Conservation (phyloP, 2,797 vertebrate genomes). For the Sebastes oblongus region DNA sequence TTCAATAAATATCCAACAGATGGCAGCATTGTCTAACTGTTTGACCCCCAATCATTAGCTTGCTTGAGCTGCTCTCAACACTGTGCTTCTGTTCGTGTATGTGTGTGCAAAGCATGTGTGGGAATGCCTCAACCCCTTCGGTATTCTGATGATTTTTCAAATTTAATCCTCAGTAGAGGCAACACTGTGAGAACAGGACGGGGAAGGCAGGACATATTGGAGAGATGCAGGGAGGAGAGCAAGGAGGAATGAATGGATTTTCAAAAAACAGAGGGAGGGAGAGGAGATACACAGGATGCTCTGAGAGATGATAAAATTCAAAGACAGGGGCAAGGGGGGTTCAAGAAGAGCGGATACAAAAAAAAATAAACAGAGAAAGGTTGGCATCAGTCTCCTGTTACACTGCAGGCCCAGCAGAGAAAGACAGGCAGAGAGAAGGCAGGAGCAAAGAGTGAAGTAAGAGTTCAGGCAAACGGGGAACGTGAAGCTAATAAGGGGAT, state of each 20-base stretch:
- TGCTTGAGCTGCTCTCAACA: neutral
- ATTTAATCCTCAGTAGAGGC: conserved; percentile 14
- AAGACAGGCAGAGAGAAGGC: neutral
- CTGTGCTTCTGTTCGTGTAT: neutral
- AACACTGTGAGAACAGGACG: neutral
- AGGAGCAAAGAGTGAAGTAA: conserved; percentile 1
- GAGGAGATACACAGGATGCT: neutral
- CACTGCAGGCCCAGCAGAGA: conserved; percentile 4
- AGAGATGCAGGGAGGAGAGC: neutral
- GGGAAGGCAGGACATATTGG: neutral
- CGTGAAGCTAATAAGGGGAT: conserved; percentile 2
- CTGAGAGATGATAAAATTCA: neutral
- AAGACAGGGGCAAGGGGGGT: neutral
- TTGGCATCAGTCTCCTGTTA: conserved; percentile 10
- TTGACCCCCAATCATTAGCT: neutral
- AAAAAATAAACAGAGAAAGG: neutral
- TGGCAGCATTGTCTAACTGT: conserved; percentile 33
- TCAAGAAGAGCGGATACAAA: neutral
- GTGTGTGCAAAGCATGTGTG: neutral
- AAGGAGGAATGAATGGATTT: neutral
- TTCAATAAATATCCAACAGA: conserved; percentile 24
- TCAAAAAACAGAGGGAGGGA: neutral
- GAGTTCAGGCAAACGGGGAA: conserved; percentile 21
- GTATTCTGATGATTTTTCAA: conserved; percentile 11
- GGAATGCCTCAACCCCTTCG: neutral